Evolutionary conservation across 2,888 invertebrate species (phyloP), one percentile per base, ranked within the genome.

Genomic region (Nephrotoma flavescens): DNA sequence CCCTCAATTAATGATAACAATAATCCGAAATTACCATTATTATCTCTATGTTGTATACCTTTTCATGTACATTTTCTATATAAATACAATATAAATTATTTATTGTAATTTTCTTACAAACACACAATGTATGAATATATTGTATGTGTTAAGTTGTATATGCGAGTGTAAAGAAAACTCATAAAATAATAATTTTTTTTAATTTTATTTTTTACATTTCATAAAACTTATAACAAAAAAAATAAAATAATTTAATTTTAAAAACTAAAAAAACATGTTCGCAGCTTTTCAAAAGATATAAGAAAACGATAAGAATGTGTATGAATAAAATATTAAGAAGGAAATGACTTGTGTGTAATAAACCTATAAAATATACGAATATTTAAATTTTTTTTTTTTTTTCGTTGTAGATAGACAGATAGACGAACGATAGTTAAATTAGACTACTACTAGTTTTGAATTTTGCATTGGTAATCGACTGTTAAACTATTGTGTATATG

Each of bases 251-350:
- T 71, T 31, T 71, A 71, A 71, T 71, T 71, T 71, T 71, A 71
- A 71, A 71, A 71, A 71, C 71, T 71, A 84, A 84, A 84, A 84
- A 84, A 84, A 84, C 84, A 84, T 84, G 84, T 84, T 84, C 84
- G 84, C 84, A 84, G 84, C 84, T 84, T 84, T 84, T 84, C 42
- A 42, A 84, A 84, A 84, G 42, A 84, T 84, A 15, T 7, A 84
- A 84, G 42, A 42, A 84, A 84, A 42, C 15, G 42, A 84, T 42
- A 84, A 84, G 42, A 84, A 12, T 15, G 9, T 15, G n/a, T 57
- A 57, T 57, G 15, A 52, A 52, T 52, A 71, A 84, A 84, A 84
- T 42, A 84, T 84, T 84, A 84, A 84, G 84, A 84, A 84, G 84
- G 84, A 84, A 84, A 84, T 84, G 84, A 84, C 84, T 84, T 84